phyloP scores from a whole-genome alignment of 2,888 invertebrate genomes.

The Calameuta pallipes region DNA sequence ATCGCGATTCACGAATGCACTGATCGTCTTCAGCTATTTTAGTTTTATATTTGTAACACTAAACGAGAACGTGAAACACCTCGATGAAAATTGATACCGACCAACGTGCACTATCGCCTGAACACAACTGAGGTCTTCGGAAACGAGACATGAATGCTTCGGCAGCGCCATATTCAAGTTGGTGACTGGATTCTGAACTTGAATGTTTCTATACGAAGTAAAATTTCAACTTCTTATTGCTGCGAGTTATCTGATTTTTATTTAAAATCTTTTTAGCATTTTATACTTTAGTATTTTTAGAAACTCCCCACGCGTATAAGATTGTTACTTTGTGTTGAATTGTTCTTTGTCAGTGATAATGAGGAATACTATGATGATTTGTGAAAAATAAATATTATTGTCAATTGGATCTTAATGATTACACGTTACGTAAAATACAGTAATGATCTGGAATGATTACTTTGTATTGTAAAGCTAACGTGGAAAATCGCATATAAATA shows the following conservation, averaged over 20 bases:
- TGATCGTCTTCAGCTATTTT: neutral
- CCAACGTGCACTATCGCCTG: slow-evolving; percentile 32
- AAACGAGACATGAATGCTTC: neutral
- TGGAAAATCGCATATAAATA: neutral
- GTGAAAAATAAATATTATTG: neutral
- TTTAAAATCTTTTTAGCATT: neutral
- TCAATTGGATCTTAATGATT: neutral
- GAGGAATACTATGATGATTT: neutral
- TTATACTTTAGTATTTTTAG: neutral
- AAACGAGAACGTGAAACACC: neutral
- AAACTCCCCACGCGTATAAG: neutral
- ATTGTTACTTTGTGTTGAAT: neutral
- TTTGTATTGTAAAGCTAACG: neutral
- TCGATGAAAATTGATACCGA: slow-evolving; percentile 1
- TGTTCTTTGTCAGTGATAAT: neutral
- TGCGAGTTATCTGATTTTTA: neutral
- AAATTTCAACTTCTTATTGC: neutral
- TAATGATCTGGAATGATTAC: neutral
- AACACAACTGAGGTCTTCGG: slow-evolving; percentile 50
- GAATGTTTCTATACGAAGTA: neutral
- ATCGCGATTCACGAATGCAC: neutral
- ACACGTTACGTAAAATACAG: neutral
- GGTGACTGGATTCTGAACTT: neutral
- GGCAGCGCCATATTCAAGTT: neutral
- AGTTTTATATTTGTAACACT: neutral